A percentile compares a stretch with the other conserved stretches of the same genome.
phyloP scores from a whole-genome alignment of 2,888 invertebrate genomes.

The Leucophenga montana region DNA sequence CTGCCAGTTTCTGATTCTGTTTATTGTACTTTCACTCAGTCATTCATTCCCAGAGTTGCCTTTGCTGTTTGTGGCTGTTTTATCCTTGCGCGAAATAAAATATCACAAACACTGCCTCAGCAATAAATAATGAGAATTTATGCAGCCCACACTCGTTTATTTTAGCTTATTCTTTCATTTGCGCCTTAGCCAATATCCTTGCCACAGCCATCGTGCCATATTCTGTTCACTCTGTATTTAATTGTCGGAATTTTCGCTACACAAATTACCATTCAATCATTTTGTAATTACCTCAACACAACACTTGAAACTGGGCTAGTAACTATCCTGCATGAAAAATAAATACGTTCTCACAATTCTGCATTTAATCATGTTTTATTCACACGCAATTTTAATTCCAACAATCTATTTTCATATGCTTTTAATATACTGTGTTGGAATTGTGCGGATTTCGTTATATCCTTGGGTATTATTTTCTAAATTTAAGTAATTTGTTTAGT shows the following conservation, averaged over 20 bases:
- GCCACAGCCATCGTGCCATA: not conserved
- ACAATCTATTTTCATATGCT: slow-evolving; percentile 60
- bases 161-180: not conserved
- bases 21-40: slow-evolving; percentile 23
- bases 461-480: not conserved
- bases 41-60: slow-evolving; percentile 4
- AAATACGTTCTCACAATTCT: slow-evolving; percentile 20
- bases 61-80: slow-evolving; percentile 18
- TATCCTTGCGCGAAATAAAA: slow-evolving; percentile 68
- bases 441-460: not conserved
- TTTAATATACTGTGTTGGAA: not conserved
- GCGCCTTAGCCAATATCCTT: not conserved
- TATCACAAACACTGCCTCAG: slow-evolving; percentile 70
- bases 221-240: slow-evolving; percentile 28
- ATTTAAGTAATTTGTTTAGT: too few species aligned
- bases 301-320: slow-evolving; percentile 33
- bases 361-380: slow-evolving; percentile 40
- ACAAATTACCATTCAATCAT: slow-evolving; percentile 69
- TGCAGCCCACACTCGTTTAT: slow-evolving; percentile 43
- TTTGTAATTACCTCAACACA: slow-evolving; percentile 58
- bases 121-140: slow-evolving; percentile 72
- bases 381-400: slow-evolving; percentile 51
- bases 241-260: slow-evolving; percentile 36
- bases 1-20: slow-evolving; percentile 33
- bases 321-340: not conserved